These are phyloP conservation scores for Nasua narica DNA, from an alignment of 2,797 vertebrate species.

Conservation along the genomic window DNA sequence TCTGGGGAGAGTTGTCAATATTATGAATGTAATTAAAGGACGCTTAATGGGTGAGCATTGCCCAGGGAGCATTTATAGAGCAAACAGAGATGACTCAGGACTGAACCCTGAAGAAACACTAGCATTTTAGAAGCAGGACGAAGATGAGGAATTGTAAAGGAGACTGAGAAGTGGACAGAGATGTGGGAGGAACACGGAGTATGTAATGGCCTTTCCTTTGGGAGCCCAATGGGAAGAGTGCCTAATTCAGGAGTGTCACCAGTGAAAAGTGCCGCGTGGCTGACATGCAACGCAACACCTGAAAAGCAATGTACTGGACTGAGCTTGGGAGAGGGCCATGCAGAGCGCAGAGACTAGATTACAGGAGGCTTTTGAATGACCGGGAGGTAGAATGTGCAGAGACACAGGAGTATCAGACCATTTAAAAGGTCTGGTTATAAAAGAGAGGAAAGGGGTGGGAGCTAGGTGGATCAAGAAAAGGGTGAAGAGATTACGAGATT, in stretches of 20 bases:
- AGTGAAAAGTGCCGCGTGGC: background rate
- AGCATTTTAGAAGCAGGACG: background rate
- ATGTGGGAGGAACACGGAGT: background rate
- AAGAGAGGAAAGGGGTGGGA: background rate
- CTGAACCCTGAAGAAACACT: background rate
- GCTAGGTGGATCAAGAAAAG: background rate
- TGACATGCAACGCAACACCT: background rate
- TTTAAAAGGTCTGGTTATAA: background rate
- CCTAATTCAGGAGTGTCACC: background rate
- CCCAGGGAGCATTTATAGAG: background rate
- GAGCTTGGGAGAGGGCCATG: background rate
- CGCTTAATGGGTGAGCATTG: background rate
- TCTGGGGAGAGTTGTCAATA: slow-evolving; percentile 15
- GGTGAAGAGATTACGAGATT: background rate
- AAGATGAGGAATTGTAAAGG: background rate
- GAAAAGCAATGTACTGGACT: background rate
- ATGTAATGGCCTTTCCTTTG: background rate
- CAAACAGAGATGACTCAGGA: background rate
- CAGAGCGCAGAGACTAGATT: background rate
- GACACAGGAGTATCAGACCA: background rate
- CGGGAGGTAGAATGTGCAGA: background rate
- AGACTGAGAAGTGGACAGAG: background rate
- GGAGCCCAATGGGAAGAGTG: background rate
- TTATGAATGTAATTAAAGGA: slow-evolving; percentile 39
- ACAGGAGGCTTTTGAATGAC: background rate